Evolutionary conservation across 2,113 vertebrate genomes (phyloP).

Genomic region (Ptyas mucosa): DNA sequence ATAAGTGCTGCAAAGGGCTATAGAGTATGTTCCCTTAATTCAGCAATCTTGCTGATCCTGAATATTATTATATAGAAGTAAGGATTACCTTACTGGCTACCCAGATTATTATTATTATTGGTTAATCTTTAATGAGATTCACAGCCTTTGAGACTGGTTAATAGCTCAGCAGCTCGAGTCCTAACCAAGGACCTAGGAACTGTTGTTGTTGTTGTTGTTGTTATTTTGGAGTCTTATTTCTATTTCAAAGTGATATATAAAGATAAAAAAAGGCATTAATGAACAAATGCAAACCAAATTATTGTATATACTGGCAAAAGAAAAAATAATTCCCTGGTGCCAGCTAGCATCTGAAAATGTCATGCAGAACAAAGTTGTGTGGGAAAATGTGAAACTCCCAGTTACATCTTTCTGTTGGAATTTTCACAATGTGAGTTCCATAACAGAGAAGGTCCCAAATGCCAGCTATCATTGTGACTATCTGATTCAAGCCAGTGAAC

Average conservation of each 20-base stretch:
- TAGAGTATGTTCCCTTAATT: neutral
- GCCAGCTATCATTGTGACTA: neutral
- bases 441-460: neutral
- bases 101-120: neutral
- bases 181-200: too few relatives aligned
- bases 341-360: neutral
- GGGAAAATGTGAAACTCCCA: neutral
- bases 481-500: conserved; percentile 26
- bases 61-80: neutral
- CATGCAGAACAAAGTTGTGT: neutral
- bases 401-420: neutral
- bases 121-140: too few relatives aligned
- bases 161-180: too few relatives aligned
- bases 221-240: neutral
- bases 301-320: neutral
- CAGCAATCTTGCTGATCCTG: neutral
- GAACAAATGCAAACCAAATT: neutral
- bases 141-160: too few relatives aligned
- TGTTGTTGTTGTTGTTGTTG: too few relatives aligned
- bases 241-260: neutral
- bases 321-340: neutral
- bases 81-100: neutral
- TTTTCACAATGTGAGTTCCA: neutral
- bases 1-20: neutral
- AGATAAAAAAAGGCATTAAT: neutral